Evolutionary conservation across 2,113 vertebrate species (phyloP).

Genomic region (Platichthys flesus): DNA sequence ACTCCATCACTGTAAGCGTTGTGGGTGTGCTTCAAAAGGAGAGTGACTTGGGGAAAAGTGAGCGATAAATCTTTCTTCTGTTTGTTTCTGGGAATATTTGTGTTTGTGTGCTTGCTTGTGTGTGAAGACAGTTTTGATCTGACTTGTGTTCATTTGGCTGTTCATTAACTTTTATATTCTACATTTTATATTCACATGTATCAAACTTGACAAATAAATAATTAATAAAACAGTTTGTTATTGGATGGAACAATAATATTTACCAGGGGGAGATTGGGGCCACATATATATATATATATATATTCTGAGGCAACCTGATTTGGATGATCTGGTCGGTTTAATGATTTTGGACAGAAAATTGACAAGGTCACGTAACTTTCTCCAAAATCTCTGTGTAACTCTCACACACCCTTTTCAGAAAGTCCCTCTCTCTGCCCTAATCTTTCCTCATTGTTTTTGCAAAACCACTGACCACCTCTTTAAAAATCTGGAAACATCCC

Average conservation of each 20-base stretch:
- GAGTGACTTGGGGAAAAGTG: slow-evolving; percentile 40
- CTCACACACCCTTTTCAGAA: not conserved
- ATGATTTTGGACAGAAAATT: slow-evolving; percentile 28
- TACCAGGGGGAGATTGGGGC: not conserved
- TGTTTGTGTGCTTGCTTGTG: slow-evolving; percentile 8
- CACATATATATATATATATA: not conserved
- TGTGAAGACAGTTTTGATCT: not conserved
- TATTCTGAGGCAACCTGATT: slow-evolving; percentile 4
- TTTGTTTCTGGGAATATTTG: slow-evolving; percentile 3
- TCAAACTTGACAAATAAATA: not conserved
- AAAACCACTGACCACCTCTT: slow-evolving; percentile 17
- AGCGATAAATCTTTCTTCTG: slow-evolving; percentile 10
- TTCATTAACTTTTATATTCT: not conserved
- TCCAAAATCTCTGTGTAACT: not conserved
- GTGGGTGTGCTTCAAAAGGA: slow-evolving; percentile 44
- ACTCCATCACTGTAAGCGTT: slow-evolving; percentile 54
- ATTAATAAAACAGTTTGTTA: slow-evolving; percentile 3
- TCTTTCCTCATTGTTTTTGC: not conserved
- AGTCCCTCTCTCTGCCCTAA: not conserved
- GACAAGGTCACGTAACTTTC: not conserved
- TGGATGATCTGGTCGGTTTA: slow-evolving; percentile 15
- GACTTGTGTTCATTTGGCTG: not conserved
- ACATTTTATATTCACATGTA: not conserved
- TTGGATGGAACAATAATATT: slow-evolving; percentile 5
- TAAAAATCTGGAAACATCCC: not conserved